These are phyloP conservation scores for Procambarus clarkii DNA, from an alignment of 1,140 invertebrate genomes.

Conservation along the genomic window DNA sequence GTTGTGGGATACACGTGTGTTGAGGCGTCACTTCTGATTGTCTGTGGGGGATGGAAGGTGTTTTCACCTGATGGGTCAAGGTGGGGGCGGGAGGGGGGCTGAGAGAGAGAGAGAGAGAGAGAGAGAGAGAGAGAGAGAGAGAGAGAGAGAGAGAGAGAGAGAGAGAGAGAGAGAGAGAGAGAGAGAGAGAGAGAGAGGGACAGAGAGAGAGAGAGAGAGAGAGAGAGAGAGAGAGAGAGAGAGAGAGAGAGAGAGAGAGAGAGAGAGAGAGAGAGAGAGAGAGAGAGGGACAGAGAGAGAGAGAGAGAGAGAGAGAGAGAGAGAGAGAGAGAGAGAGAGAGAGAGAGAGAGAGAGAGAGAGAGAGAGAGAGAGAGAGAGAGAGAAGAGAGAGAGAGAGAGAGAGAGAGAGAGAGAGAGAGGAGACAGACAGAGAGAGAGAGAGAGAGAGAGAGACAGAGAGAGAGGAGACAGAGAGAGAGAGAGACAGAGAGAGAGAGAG, in stretches of 20 bases:
- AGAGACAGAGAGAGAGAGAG: not conserved
- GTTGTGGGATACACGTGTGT: too few relatives aligned
- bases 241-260: not conserved
- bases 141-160: not conserved
- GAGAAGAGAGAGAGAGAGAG: not conserved
- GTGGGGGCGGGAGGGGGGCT: not conserved
- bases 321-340: not conserved
- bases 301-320: not conserved
- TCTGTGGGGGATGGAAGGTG: too few relatives aligned
- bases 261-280: not conserved
- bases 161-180: not conserved
- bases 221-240: not conserved
- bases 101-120: conserved; percentile 2
- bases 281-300: not conserved
- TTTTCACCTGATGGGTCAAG: too few relatives aligned
- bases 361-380: not conserved
- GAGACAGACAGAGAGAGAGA: not conserved
- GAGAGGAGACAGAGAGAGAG: not conserved
- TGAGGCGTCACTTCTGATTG: too few relatives aligned
- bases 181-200: not conserved
- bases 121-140: conserved; percentile 16
- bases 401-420: too few relatives aligned
- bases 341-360: not conserved
- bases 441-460: not conserved
- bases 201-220: not conserved